Percentiles rank a stretch among this genome's conserved stretches.
These are phyloP conservation scores for Acanthurus tractus DNA, from an alignment of 2,797 vertebrate species.

Conservation along the genomic window DNA sequence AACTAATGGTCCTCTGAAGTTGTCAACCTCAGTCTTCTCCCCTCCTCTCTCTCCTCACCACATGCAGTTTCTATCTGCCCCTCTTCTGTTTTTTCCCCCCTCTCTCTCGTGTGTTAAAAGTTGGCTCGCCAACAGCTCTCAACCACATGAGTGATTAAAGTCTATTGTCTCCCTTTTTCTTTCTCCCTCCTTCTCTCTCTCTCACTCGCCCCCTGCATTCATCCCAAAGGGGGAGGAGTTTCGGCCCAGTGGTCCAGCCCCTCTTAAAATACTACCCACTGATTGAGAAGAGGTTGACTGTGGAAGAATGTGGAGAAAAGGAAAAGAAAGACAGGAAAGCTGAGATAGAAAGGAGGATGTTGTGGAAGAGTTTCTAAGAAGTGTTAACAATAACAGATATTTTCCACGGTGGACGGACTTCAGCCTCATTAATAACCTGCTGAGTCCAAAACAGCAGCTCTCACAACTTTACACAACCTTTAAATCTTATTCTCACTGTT, in stretches of 20 bases:
- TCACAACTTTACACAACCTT: slow-evolving; percentile 2
- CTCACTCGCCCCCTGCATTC: slow-evolving; percentile 60
- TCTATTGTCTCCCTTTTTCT: slow-evolving; percentile 80
- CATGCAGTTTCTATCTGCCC: slow-evolving; percentile 28
- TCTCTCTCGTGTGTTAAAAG: slow-evolving; percentile 38
- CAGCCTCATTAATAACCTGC: not conserved
- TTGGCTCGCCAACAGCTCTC: slow-evolving; percentile 68
- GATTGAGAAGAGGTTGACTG: slow-evolving; percentile 50
- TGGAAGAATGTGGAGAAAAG: slow-evolving; percentile 58
- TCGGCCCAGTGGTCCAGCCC: slow-evolving; percentile 48
- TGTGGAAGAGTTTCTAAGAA: slow-evolving; percentile 51
- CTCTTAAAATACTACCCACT: slow-evolving; percentile 31
- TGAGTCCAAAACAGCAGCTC: not conserved
- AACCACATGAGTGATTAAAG: slow-evolving; percentile 83
- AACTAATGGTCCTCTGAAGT: slow-evolving; percentile 40
- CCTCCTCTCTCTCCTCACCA: slow-evolving; percentile 46
- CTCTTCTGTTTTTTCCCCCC: slow-evolving; percentile 17
- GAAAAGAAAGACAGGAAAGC: slow-evolving; percentile 62
- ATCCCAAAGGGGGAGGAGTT: slow-evolving; percentile 68
- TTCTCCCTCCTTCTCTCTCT: slow-evolving; percentile 40
- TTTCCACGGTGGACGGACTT: slow-evolving; percentile 41
- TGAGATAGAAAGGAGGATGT: slow-evolving; percentile 60
- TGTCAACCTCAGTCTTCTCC: slow-evolving; percentile 34
- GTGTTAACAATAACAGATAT: slow-evolving; percentile 36
- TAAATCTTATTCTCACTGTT: not conserved